A percentile compares a stretch with the other conserved stretches of the same genome.
Evolutionary conservation across 64 coral and sea anemone species (phyloP).

Genomic region (Acropora tenuis): DNA sequence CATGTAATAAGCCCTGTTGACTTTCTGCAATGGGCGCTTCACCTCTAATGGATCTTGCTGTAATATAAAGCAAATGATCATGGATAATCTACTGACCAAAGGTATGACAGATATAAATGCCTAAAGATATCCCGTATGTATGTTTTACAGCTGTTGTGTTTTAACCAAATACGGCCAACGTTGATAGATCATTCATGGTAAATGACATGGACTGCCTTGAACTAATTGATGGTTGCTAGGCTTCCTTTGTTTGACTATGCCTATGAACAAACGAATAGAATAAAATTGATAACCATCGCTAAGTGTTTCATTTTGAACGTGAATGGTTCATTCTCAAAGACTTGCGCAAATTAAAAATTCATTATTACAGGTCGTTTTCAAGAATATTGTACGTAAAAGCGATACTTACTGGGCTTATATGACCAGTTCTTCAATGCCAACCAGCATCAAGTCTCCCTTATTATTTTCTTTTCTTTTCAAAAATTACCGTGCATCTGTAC

Average conservation of each 20-base stretch:
- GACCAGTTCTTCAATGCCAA: neutral
- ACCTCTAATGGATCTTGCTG: neutral
- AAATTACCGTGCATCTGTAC: conserved; percentile 8
- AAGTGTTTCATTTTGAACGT: neutral
- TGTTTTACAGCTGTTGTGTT: neutral
- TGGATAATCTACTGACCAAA: neutral
- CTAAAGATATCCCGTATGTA: neutral
- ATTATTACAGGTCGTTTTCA: neutral
- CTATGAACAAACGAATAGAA: neutral
- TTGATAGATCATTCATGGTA: neutral
- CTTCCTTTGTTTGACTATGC: neutral
- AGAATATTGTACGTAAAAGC: neutral
- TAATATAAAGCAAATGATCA: neutral
- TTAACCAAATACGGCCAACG: neutral
- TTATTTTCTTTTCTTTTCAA: neutral
- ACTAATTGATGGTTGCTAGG: neutral
- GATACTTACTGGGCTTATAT: neutral
- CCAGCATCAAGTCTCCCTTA: neutral
- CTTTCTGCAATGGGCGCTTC: neutral
- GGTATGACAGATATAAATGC: neutral
- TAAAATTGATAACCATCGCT: neutral
- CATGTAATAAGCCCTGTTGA: too few species aligned
- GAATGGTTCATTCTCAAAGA: neutral
- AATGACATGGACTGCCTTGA: neutral
- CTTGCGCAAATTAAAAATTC: conserved; percentile 28